Evolutionary conservation across 2,888 invertebrate species (phyloP).

Genomic region (Andrena camellia): DNA sequence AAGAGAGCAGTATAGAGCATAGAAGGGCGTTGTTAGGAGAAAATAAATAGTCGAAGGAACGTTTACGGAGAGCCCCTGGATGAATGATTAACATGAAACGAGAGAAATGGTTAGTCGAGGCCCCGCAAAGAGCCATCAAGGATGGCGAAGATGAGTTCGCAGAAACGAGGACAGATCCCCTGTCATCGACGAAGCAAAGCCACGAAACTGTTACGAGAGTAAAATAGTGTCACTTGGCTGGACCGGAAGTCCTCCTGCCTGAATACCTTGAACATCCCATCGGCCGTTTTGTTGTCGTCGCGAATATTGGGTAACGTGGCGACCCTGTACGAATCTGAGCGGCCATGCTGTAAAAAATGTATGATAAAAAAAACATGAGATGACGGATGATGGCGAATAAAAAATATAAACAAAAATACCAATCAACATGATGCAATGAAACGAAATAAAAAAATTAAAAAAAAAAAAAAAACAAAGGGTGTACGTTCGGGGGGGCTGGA

Average conservation of each 20-base stretch:
- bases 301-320: slow-evolving; percentile 96
- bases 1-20: slow-evolving; percentile 2
- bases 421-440: slow-evolving; percentile 44
- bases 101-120: slow-evolving; percentile 12
- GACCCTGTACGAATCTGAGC: slow-evolving; percentile 98
- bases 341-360: slow-evolving; percentile 92
- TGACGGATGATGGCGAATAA: slow-evolving; percentile 40
- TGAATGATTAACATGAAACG: not conserved
- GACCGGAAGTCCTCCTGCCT: slow-evolving; percentile 53
- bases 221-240: slow-evolving; percentile 47
- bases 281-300: slow-evolving; percentile 98
- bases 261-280: slow-evolving; percentile 95
- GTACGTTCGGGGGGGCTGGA: slow-evolving; percentile 19
- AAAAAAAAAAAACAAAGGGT: not conserved
- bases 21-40: not conserved
- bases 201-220: slow-evolving; percentile 24
- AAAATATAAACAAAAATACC: slow-evolving; percentile 57
- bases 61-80: not conserved
- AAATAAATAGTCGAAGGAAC: not conserved
- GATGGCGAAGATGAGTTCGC: not conserved
- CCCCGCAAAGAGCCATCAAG: not conserved
- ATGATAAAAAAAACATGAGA: slow-evolving; percentile 74
- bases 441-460: not conserved
- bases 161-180: not conserved
- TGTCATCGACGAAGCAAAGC: slow-evolving; percentile 43